A percentile compares a stretch with the other conserved stretches of the same genome.
These are phyloP conservation scores for Seira musarum DNA, from an alignment of 2,888 invertebrate genomes.

Conservation along the genomic window DNA sequence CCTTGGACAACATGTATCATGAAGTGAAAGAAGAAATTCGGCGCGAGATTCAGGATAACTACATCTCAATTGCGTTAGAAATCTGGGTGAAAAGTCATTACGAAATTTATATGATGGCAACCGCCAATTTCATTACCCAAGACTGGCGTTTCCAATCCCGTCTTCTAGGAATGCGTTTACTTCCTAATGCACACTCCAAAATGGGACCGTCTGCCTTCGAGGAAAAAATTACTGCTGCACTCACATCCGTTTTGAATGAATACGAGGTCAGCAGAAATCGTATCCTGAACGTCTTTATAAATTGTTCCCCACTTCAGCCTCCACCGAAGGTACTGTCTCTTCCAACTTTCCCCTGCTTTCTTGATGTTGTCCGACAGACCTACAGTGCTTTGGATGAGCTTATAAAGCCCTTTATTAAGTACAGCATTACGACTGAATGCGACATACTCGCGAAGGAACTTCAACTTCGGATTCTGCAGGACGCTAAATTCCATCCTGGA, in stretches of 20 bases:
- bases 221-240: conserved; percentile 1
- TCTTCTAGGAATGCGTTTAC: conserved; percentile 28
- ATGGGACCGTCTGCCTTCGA: neutral
- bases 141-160: conserved; percentile 16
- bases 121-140: conserved; percentile 14
- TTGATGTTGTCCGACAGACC: neutral
- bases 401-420: neutral
- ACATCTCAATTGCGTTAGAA: conserved; percentile 16
- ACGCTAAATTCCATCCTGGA: conserved; percentile 56
- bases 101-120: conserved; percentile 21
- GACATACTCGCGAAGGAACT: too few relatives aligned
- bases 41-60: conserved; percentile 24
- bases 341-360: conserved; percentile 29
- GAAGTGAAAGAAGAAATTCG: conserved; percentile 15
- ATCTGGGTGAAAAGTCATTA: conserved; percentile 17
- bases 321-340: neutral
- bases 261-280: conserved; percentile 16
- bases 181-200: neutral
- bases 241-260: conserved; percentile 16
- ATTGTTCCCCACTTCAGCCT: neutral
- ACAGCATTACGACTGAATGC: neutral
- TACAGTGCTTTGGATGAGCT: conserved; percentile 16
- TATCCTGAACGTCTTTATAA: neutral
- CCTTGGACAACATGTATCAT: conserved; percentile 50
- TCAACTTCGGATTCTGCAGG: too few relatives aligned